Conservation (phyloP, 2,888 invertebrate species). For the Thecophora atra region DNA sequence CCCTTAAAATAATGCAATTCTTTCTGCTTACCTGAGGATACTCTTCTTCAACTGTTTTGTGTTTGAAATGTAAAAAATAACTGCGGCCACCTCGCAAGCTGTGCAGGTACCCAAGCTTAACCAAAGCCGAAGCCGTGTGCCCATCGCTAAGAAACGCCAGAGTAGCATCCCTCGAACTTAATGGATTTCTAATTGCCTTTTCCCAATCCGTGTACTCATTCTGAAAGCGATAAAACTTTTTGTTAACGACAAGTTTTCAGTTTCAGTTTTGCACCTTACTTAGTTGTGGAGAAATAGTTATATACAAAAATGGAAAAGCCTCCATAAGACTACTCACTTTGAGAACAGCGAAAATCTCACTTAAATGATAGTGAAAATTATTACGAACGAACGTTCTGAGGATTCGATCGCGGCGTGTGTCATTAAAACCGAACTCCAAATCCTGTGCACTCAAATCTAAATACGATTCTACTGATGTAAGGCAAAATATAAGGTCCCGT, state of each 20-base stretch:
- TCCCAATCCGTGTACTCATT: slow-evolving; percentile 99
- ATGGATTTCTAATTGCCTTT: slow-evolving; percentile 84
- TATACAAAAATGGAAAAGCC: not conserved
- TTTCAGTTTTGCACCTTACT: not conserved
- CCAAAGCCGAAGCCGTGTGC: slow-evolving; percentile 85
- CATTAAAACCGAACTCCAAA: slow-evolving; percentile 91
- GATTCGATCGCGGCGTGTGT: slow-evolving; percentile 85
- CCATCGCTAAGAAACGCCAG: slow-evolving; percentile 91
- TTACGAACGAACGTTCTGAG: slow-evolving; percentile 92
- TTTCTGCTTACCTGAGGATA: slow-evolving; percentile 73
- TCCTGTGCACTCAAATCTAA: slow-evolving; percentile 83
- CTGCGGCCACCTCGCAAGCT: slow-evolving; percentile 81
- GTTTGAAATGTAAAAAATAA: slow-evolving; percentile 88
- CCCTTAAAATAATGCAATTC: too few species aligned
- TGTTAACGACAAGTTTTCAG: not conserved
- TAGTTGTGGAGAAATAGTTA: not conserved
- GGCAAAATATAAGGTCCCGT: slow-evolving; percentile 84
- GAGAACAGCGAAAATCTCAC: slow-evolving; percentile 93
- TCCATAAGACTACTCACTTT: slow-evolving; percentile 59
- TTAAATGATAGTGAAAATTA: slow-evolving; percentile 92
- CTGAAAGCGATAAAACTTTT: slow-evolving; percentile 61
- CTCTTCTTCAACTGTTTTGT: slow-evolving; percentile 84
- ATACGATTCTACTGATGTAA: slow-evolving; percentile 85
- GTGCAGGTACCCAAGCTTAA: slow-evolving; percentile 82
- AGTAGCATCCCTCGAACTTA: slow-evolving; percentile 85